Evolutionary conservation across 2,888 invertebrate genomes (phyloP), one percentile per base, ranked within the genome.

Genomic region (Poecilus cupreus): DNA sequence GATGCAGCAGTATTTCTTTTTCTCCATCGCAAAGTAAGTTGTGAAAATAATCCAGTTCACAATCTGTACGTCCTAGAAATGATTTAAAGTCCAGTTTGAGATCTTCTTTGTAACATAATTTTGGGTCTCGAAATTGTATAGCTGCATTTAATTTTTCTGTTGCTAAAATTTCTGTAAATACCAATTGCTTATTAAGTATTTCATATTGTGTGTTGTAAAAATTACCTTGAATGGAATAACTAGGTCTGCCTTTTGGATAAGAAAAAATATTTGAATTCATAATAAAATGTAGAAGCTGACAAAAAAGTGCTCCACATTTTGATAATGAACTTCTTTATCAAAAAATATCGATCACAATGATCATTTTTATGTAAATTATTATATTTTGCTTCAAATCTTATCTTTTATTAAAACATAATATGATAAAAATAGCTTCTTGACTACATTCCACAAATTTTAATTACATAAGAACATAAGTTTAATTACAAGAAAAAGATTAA

Each of bases 11-110:
- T 46, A 97, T 94, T 87, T 96, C 95, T 86, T 96, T 96, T 87
- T 96, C 96, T 0, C 96, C 96, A 88, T 96, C 96, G 84, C 96
- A 96, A 0, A 97, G 95, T 84, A 96, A 95, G 0, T 96, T 96
- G 84, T 96, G 96, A 82, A 97, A 90, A 86, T 96, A 96, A 85
- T 95, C 95, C 80, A 96, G 96, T 88, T 97, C 96, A 2, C 96
- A 57, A 4, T 57, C 8, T 57, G 11, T 57, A 11, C 4, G 20
- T 24, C 4, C 24, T 13, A 57, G 24, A 24, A 57, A 57, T 57
- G 24, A 24, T 24, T 57, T 57, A 11, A 57, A 57, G 57, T 57
- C 24, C 0, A 57, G 24, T 24, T 57, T 22, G 3, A 57, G n/a
- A 2, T 57, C 57, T 2, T 57, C 13, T 6, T 57, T 57, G 24